Evolutionary conservation across 2,113 vertebrate species (phyloP), one percentile per base, ranked within the genome.

Genomic region (Lathamus discolor): DNA sequence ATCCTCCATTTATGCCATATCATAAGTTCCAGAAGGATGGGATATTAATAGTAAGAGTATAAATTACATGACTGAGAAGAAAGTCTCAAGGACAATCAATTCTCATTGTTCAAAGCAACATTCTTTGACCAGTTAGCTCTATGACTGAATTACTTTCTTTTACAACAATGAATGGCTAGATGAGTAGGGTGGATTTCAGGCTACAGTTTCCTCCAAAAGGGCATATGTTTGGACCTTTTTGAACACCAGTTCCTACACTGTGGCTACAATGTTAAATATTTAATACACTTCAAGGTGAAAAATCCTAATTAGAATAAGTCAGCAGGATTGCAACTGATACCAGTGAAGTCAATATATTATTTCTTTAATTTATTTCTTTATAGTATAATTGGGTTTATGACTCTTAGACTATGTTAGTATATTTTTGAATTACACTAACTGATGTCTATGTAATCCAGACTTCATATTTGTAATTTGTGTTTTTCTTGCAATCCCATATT

Each of bases 21-120:
- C 49, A 88, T 86, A 88, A 75, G 13, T 66, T 91, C 33, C 66
- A 69, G 59, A 91, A 73, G 39, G 55, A 86, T n/a, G n/a, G 67
- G 64, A 81, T 75, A 22, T 74, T 91, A 91, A 80, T 28, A 63
- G 68, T 33, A 67, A 72, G 20, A n/a, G 24, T 52, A 67, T 67
- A 93, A 95, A 88, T 93, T 93, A 82, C 31, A 87, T 20, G 37
- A 88, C 37, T 70, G 74, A 81, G 35, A 91, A 94, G 10, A 84
- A 95, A 92, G 52, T 92, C 93, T 93, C 81, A 89, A 95, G 57
- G 83, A 68, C 66, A 89, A 93, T 89, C 55, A 91, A 16, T 76
- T 86, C 74, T 87, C 84, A 87, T 87, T 66, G 44, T 75, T 82
- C 1, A 3, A 95, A 84, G 14, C 6, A 89, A 52, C 18, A 27